Base-by-base conservation (phyloP, 1,140 invertebrate genomes). In the Brachionus sp. region DNA sequence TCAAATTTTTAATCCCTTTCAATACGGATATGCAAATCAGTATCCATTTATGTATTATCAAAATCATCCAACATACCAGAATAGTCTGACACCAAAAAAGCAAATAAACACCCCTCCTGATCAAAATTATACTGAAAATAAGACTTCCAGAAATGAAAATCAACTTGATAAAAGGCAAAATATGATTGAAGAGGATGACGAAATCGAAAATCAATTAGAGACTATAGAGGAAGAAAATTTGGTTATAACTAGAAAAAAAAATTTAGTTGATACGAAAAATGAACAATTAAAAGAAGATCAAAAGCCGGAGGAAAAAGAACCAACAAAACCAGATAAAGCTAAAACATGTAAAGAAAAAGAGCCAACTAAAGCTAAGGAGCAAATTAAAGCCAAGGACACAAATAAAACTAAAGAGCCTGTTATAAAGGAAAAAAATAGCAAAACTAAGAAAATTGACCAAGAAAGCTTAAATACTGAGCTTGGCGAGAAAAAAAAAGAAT, bases 161-260 rank as follows among this genome's bases (percentile, higher is more conserved):
- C 19, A 25, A 19, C 23, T 4, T 35, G 42, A 75, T 10, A 46
- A 33, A 1, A 75, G 25, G 16, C 19, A 23, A 12, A 23, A 75
- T 19, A 75, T 46, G 23, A 75, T 75, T 29, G 70, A 75, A 2
- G 70, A 75, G 12, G 39, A 75, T 50, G 70, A 50, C n/a, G 70
- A 75, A 75, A 25, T 35, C 6, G 70, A 75, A 44, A 25, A 23
- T 46, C 16, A 75, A 33, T 29, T 75, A 10, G 66, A 70, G 16
- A 70, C 66, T 16, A 70, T 70, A 16, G 66, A 70, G 9, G 66
- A 70, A 70, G 66, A 70, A 70, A 70, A 70, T 5, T 39, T 37
- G 66, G 35, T 70, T n/a, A 37, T 39, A 7, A 37, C 29, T 39
- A 70, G 37, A 10, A 70, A 70, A 39, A n/a, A 19, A 19, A 23